These are phyloP conservation scores for Tinamus guttatus DNA, from an alignment of 2,113 vertebrate species.

Conservation along the genomic window DNA sequence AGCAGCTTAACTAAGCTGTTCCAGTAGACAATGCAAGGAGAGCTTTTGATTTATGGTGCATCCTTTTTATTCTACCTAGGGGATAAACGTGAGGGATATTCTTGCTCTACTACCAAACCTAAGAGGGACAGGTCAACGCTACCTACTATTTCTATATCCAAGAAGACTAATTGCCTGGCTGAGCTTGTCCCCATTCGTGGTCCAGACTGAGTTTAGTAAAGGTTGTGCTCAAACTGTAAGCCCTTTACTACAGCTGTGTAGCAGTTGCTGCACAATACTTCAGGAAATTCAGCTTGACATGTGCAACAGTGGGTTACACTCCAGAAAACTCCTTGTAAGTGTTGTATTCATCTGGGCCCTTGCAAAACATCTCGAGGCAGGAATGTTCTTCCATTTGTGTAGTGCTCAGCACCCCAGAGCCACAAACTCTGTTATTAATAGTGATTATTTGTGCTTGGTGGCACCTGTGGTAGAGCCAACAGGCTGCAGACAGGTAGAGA, in stretches of 20 bases:
- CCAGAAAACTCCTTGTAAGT: not conserved
- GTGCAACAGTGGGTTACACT: not conserved
- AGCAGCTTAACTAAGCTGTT: not conserved
- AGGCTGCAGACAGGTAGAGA: not conserved
- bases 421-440: not conserved
- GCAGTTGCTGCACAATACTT: not conserved
- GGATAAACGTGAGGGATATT: not conserved
- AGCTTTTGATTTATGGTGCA: not conserved
- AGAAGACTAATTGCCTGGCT: not conserved
- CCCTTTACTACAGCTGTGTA: not conserved
- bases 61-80: not conserved
- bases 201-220: not conserved
- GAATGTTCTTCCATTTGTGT: not conserved
- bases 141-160: not conserved
- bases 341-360: rapidly evolving
- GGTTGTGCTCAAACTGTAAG: not conserved
- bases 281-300: not conserved
- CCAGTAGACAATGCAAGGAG: not conserved
- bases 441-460: not conserved
- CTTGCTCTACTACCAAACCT: not conserved
- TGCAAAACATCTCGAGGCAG: not conserved
- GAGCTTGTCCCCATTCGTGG: not conserved
- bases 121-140: rapidly evolving
- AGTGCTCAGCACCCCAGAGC: not conserved
- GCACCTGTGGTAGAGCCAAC: not conserved